phyloP scores from a whole-genome alignment of 2,113 vertebrate genomes.

The Tachycineta bicolor region DNA sequence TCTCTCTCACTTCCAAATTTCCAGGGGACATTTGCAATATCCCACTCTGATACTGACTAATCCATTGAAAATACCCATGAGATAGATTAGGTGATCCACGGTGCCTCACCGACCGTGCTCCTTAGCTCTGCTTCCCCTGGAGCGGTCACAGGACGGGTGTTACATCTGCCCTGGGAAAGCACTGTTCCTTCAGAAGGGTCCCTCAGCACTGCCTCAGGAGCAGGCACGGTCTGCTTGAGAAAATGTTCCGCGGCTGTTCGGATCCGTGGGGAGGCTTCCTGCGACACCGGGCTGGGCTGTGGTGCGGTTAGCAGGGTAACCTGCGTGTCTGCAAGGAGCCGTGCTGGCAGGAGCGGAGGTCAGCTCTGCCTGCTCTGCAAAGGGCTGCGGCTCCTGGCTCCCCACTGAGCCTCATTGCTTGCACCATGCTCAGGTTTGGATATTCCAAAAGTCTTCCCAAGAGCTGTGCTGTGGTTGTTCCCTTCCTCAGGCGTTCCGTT shows the following conservation, averaged over 20 bases:
- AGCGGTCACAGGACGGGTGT: neutral
- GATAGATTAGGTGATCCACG: slow-evolving; percentile 36
- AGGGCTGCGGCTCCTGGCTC: neutral
- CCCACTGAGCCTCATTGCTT: neutral
- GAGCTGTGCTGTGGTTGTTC: neutral
- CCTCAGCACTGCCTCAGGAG: neutral
- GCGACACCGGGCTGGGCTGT: neutral
- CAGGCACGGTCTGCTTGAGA: neutral
- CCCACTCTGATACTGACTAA: slow-evolving; percentile 51
- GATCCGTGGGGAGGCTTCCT: neutral
- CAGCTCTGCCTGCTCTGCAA: neutral
- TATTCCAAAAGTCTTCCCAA: neutral
- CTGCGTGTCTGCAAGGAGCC: neutral
- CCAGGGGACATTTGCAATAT: slow-evolving; percentile 50
- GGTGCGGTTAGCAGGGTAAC: neutral
- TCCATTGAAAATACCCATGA: slow-evolving; percentile 53
- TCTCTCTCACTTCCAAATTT: slow-evolving; percentile 55
- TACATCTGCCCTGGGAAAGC: neutral
- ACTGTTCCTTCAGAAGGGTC: neutral
- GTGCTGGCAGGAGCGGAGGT: neutral
- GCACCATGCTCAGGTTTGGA: neutral
- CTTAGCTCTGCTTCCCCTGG: neutral
- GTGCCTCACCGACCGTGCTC: slow-evolving; percentile 14
- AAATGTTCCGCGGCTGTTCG: neutral
- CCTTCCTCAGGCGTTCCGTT: neutral